Percentiles rank a stretch among this genome's conserved stretches.
These are phyloP conservation scores for Selenia dentaria DNA, from an alignment of 2,888 invertebrate species.

Conservation along the genomic window DNA sequence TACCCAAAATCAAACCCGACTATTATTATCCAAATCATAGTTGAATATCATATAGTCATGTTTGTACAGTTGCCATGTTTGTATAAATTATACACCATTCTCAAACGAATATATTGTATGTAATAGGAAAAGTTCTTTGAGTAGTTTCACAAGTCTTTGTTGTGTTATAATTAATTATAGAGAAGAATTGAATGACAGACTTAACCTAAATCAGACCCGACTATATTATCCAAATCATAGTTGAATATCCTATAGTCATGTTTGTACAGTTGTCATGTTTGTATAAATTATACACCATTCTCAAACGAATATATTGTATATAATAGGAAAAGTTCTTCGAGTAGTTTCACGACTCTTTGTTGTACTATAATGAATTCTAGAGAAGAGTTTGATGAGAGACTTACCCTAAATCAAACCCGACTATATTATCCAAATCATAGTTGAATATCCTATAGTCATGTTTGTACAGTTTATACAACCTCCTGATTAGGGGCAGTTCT, in stretches of 20 bases:
- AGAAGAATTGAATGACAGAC: too few relatives aligned
- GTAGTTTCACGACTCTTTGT: too few relatives aligned
- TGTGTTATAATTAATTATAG: too few relatives aligned
- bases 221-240: slow-evolving; percentile 90
- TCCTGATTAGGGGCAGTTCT: slow-evolving; percentile 88
- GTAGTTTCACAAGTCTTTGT: too few relatives aligned
- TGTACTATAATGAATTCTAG: too few relatives aligned
- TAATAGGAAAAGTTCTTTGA: too few relatives aligned
- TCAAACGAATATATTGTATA: too few relatives aligned
- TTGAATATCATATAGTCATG: slow-evolving; percentile 93
- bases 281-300: too few relatives aligned
- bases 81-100: too few relatives aligned
- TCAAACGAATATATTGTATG: too few relatives aligned
- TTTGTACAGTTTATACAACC: slow-evolving; percentile 90
- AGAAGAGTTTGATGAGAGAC: too few relatives aligned
- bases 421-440: slow-evolving; percentile 90
- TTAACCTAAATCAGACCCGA: slow-evolving; percentile 91
- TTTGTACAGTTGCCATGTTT: slow-evolving; percentile 88
- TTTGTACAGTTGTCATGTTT: slow-evolving; percentile 88
- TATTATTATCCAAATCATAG: slow-evolving; percentile 90
- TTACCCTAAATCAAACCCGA: slow-evolving; percentile 91
- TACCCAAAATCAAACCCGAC: slow-evolving; percentile 91
- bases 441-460: slow-evolving; percentile 93
- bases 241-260: slow-evolving; percentile 93
- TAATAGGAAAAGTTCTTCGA: too few relatives aligned